Evolutionary conservation across 2,888 invertebrate genomes (phyloP), one percentile per base, ranked within the genome.

Genomic region (Brachycybe producta): DNA sequence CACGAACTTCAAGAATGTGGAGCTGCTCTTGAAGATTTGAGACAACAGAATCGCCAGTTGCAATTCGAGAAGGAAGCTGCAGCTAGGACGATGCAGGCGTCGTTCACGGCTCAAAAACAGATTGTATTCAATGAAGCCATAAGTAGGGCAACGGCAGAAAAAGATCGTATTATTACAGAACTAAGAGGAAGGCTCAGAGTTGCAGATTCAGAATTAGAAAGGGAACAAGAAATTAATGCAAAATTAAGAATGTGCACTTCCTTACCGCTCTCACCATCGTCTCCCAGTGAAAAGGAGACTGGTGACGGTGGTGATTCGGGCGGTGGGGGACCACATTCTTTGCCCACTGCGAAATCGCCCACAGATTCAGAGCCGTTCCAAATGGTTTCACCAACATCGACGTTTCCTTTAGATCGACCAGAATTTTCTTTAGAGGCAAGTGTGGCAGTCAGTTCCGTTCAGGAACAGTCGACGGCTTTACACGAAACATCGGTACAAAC

Each of bases 141-240:
- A 4, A 76, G 75, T 28, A 74, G 76, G 27, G 73, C 82, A 44
- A 67, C 78, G 5, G 74, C 75, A 3, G 84, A 83, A 57, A 84
- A 82, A 65, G 83, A 84, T 57, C 71, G 75, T 11, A 76, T 80
- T 61, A 67, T 84, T 56, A 80, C 81, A 49, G 65, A 74, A 55
- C 62, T 81, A 52, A 71, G 76, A n/a, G 75, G 77, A 52, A 55
- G 61, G 57, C 5, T 64, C 65, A 30, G 55, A 58, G 3, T 56
- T 70, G 8, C 46, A 35, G n/a, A 32, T 21, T 15, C 41, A 30
- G 28, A 27, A n/a, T n/a, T n/a, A n/a, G 42, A 28, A 34, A 28
- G 38, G 8, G 19, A 19, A 5, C n/a, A 44, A 15, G 40, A 5
- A 8, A 7, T 21, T 23, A 28, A 21, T 38, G 47, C 27, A 2